Base-by-base conservation (phyloP, 2,888 invertebrate species). In the Drosophila kambysellisi region DNA sequence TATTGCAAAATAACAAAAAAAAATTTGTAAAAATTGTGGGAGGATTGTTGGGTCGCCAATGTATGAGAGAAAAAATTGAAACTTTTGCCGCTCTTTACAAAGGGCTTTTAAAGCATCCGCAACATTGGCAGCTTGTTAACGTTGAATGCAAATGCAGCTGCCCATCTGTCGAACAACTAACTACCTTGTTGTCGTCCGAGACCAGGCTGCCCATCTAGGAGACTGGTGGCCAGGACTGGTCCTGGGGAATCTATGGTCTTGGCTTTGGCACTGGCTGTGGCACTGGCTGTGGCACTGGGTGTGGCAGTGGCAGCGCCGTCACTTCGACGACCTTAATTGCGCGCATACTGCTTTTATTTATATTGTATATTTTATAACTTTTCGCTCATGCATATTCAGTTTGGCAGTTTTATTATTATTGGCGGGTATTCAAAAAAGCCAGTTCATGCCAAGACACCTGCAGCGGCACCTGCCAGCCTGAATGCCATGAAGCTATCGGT, bases 301-400 rank as follows among this genome's bases (percentile, higher is more conserved):
- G 25, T 25, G 41, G 33, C 48, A 3, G 20, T 46, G 46, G 53
- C 20, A 35, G 15, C 17, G 58, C 53, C 71, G 68, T 73, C 81
- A 72, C 70, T 75, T 85, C 74, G 81, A 74, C 61, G 78, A 69
- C 74, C 82, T 85, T 89, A 84, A 89, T 86, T 84, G 83, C 85
- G 88, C 78, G 76, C 89, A 85, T 79, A 82, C 88, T 89, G 88
- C 75, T 82, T 89, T 87, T 88, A 85, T 88, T 82, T 87, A 89
- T 87, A 77, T 82, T 87, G 84, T 83, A 87, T 83, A 87, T 85
- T 82, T 86, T 88, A 85, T 81, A 83, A 85, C 76, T 84, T 89
- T 88, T 57, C 69, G 57, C 78, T 90, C 90, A 88, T 88, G 81
- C 88, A 87, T 83, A 85, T 85, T 88, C 88, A 88, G 85, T 74